phyloP scores from a whole-genome alignment of 2,888 invertebrate genomes.

The Lydus trimaculatus region DNA sequence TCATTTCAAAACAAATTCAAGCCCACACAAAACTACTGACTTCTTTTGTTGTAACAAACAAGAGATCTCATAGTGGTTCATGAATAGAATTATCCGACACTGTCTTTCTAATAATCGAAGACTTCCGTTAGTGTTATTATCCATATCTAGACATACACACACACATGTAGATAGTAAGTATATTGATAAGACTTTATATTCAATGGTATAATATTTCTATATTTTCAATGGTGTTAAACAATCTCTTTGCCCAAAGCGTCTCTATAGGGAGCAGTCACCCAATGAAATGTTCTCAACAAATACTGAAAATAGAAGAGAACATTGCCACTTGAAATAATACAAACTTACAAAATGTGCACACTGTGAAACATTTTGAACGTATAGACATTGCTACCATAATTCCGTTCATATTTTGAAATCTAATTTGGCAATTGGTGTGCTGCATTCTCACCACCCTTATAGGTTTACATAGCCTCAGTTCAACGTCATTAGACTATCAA shows the following conservation, averaged over 20 bases:
- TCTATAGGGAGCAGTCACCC: not conserved
- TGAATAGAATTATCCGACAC: no score
- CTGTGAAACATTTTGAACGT: not conserved
- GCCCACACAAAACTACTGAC: not conserved
- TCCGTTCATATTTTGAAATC: constrained; percentile 48
- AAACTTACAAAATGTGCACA: not conserved
- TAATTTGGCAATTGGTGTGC: constrained; percentile 46
- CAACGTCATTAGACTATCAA: constrained; percentile 56
- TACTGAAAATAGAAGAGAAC: not conserved
- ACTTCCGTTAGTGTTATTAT: not conserved
- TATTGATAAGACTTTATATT: not conserved
- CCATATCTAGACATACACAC: not conserved
- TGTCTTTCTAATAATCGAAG: not conserved
- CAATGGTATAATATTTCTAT: not conserved
- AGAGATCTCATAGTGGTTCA: not conserved
- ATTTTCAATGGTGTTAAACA: not conserved
- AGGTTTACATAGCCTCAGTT: constrained; percentile 38
- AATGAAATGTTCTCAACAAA: not conserved
- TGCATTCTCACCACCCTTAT: constrained; percentile 38
- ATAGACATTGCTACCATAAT: constrained; percentile 40
- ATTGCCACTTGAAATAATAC: not conserved
- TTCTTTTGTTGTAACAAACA: not conserved
- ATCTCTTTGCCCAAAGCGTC: not conserved
- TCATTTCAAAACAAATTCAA: no score
- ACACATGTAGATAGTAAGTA: not conserved